Percentiles rank a stretch among this genome's conserved stretches.
These are phyloP conservation scores for Mormoops blainvillei DNA, from an alignment of 2,113 vertebrate species.

Conservation along the genomic window DNA sequence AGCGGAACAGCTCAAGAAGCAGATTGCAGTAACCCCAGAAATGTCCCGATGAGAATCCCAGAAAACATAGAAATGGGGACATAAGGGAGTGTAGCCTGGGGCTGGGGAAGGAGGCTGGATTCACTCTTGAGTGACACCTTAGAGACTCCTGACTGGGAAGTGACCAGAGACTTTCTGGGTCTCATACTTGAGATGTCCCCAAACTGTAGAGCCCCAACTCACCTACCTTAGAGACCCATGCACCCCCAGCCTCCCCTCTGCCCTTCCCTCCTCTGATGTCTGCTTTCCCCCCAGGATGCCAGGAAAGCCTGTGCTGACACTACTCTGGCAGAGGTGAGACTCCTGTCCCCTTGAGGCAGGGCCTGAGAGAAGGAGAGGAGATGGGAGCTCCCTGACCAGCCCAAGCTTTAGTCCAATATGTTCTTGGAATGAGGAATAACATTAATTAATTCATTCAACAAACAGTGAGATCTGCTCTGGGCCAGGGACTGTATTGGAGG, in stretches of 20 bases:
- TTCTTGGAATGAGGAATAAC: not conserved
- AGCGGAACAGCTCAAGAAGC: slow-evolving; percentile 93
- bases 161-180: not conserved
- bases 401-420: not conserved
- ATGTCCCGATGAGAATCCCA: not conserved
- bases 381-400: not conserved
- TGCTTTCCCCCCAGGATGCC: slow-evolving; percentile 84
- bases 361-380: not conserved
- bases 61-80: not conserved
- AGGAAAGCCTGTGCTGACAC: slow-evolving; percentile 91
- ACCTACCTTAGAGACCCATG: not conserved
- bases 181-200: not conserved
- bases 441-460: not conserved
- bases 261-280: not conserved
- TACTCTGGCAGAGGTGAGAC: slow-evolving; percentile 87
- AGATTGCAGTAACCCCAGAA: slow-evolving; percentile 89
- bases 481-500: not conserved
- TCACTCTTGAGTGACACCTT: not conserved
- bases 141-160: not conserved
- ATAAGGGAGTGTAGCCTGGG: not conserved
- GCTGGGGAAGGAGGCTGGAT: not conserved
- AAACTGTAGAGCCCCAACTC: not conserved
- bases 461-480: not conserved
- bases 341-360: not conserved
- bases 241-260: not conserved